Conservation (phyloP, 1,140 invertebrate genomes). For the Stegodyphus dumicola region DNA sequence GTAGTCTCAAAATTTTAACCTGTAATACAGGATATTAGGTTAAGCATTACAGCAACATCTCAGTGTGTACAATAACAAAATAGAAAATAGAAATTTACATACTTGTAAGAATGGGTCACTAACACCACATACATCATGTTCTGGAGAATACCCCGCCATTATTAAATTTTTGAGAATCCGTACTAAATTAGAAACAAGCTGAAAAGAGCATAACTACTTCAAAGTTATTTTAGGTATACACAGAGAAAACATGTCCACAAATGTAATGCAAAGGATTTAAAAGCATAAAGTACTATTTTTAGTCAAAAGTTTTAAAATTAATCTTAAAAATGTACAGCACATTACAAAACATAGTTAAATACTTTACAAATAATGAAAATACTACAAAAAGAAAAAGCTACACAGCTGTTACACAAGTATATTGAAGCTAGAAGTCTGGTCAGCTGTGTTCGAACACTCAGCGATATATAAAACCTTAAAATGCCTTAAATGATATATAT, state of each 20-base stretch:
- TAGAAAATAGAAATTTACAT: constrained; percentile 62
- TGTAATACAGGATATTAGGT: constrained; percentile 67
- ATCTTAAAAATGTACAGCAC: too few relatives aligned
- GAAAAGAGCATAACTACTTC: constrained; percentile 67
- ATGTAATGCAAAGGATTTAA: not conserved
- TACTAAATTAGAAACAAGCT: constrained; percentile 98
- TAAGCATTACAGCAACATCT: too few relatives aligned
- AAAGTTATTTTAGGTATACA: not conserved
- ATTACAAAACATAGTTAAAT: too few relatives aligned
- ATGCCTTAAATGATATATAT: too few relatives aligned
- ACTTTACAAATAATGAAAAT: too few relatives aligned
- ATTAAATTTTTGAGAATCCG: constrained; percentile 98
- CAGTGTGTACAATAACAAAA: too few relatives aligned
- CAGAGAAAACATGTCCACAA: not conserved
- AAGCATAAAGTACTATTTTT: not conserved
- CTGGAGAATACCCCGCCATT: constrained; percentile 97
- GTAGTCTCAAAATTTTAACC: constrained; percentile 95
- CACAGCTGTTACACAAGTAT: too few relatives aligned
- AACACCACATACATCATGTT: constrained; percentile 99
- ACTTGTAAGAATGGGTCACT: constrained; percentile 99
- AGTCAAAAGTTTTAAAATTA: not conserved
- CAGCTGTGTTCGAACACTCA: too few relatives aligned
- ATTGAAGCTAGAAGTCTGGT: too few relatives aligned
- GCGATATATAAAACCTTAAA: too few relatives aligned
- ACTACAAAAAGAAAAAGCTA: too few relatives aligned